Conservation (phyloP, 1,140 invertebrate species). For the Penaeus japonicus region DNA sequence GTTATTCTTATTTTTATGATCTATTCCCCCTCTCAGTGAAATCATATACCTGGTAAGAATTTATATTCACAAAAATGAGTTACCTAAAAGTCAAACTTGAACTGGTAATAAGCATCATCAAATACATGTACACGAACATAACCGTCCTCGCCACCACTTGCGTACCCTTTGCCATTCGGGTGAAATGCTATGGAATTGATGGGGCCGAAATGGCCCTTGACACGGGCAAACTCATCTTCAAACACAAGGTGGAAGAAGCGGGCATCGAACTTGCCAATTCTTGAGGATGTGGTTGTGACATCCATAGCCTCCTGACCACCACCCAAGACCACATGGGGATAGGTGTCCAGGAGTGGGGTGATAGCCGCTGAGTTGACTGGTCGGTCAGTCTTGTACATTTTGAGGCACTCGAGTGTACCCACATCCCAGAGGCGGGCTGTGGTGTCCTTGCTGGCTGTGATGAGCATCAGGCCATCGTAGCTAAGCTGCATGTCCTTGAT, state of each 20-base stretch:
- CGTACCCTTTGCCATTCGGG: conserved; percentile 96
- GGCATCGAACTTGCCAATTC: conserved; percentile 97
- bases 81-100: conserved; percentile 87
- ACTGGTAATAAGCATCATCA: conserved; percentile 96
- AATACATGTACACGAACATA: conserved; percentile 96
- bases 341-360: conserved; percentile 90
- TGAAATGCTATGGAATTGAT: conserved; percentile 99
- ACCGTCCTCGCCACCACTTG: conserved; percentile 98
- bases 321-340: conserved; percentile 81
- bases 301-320: conserved; percentile 99
- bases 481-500: conserved; percentile 97
- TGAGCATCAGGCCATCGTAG: conserved; percentile 93
- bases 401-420: conserved; percentile 82
- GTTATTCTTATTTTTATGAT: too few relatives aligned
- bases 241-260: conserved; percentile 98
- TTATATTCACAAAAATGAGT: not conserved
- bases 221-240: conserved; percentile 97
- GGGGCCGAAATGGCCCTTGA: conserved; percentile 99
- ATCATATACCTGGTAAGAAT: too few relatives aligned
- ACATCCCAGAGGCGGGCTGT: conserved; percentile 94
- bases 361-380: conserved; percentile 97
- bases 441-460: conserved; percentile 94
- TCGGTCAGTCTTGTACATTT: conserved; percentile 95
- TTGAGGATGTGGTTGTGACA: conserved; percentile 95
- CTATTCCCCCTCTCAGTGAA: too few relatives aligned